Percentiles rank a stretch among this genome's conserved stretches.
Conservation (phyloP, 2,113 vertebrate genomes). For the Aldabrachelys gigantea region DNA sequence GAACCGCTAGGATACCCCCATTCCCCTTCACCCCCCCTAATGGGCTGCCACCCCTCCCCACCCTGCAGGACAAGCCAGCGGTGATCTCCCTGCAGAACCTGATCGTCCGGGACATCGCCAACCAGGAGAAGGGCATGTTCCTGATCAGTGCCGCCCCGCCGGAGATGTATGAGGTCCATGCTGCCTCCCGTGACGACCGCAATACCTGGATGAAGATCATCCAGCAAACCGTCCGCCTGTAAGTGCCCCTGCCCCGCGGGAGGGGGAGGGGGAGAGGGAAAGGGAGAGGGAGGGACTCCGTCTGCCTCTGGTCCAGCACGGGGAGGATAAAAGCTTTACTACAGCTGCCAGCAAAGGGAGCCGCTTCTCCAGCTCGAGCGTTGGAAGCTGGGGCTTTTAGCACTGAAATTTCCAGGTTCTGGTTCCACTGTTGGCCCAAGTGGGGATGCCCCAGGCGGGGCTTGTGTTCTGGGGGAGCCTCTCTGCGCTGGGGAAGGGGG, state of each 20-base stretch:
- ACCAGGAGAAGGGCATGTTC: constrained; percentile 95
- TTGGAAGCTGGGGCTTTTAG: neutral
- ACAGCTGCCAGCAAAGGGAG: neutral
- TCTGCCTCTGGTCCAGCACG: neutral
- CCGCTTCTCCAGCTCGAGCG: neutral
- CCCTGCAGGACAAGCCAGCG: constrained; percentile 86
- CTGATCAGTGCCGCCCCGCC: constrained; percentile 87
- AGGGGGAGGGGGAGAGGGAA: too few relatives aligned
- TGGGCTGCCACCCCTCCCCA: accelerated
- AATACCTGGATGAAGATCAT: constrained; percentile 90
- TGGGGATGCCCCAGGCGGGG: neutral
- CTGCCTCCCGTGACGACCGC: constrained; percentile 87
- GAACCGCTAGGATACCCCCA: neutral
- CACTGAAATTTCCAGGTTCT: neutral
- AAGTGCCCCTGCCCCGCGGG: constrained; percentile 54
- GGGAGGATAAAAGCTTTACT: neutral
- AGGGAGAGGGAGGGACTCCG: neutral
- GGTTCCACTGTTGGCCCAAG: neutral
- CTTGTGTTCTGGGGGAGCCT: neutral
- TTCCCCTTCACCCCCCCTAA: neutral
- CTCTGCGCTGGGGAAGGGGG: neutral
- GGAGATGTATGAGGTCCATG: constrained; percentile 94
- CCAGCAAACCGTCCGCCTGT: constrained; percentile 87
- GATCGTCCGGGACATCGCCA: constrained; percentile 92
- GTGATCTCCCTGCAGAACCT: constrained; percentile 90